phyloP scores from a whole-genome alignment of 2,113 vertebrate species.

The Psilopogon haemacephalus region DNA sequence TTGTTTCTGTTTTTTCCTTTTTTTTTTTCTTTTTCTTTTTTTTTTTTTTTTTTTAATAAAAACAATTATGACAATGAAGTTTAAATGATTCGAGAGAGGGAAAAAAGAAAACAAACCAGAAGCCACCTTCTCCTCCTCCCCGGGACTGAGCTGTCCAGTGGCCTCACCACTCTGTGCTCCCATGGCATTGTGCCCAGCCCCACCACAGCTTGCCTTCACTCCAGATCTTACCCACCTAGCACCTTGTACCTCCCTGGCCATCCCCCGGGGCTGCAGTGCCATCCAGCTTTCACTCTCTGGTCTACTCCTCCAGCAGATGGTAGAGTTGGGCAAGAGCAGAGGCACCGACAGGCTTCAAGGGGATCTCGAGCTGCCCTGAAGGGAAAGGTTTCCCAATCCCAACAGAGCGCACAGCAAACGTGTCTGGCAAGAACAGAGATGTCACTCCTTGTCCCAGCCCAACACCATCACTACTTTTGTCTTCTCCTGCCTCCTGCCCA shows the following conservation, averaged over 20 bases:
- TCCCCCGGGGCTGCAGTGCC: neutral
- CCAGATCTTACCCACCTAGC: neutral
- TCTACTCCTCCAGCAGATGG: neutral
- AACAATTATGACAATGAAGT: conserved; percentile 59
- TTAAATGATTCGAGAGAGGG: conserved; percentile 49
- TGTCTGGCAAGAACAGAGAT: neutral
- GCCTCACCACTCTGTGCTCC: neutral
- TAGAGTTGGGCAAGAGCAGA: neutral
- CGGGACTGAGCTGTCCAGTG: neutral
- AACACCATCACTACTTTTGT: neutral
- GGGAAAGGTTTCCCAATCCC: conserved; percentile 35
- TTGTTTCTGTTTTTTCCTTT: conserved; percentile 19
- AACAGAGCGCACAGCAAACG: neutral
- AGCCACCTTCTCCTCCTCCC: conserved; percentile 46
- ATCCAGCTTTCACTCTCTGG: neutral
- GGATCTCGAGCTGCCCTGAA: conserved; percentile 25
- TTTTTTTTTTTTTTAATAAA: conserved; percentile 59
- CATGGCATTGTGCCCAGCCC: neutral
- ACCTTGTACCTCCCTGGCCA: neutral
- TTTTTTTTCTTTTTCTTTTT: conserved; percentile 39
- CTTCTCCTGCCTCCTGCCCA: neutral
- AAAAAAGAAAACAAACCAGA: neutral
- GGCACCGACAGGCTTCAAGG: neutral
- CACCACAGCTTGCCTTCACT: neutral
- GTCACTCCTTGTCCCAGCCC: neutral